These are phyloP conservation scores for Pipistrellus nathusii DNA, from an alignment of 2,797 vertebrate genomes.

Conservation along the genomic window DNA sequence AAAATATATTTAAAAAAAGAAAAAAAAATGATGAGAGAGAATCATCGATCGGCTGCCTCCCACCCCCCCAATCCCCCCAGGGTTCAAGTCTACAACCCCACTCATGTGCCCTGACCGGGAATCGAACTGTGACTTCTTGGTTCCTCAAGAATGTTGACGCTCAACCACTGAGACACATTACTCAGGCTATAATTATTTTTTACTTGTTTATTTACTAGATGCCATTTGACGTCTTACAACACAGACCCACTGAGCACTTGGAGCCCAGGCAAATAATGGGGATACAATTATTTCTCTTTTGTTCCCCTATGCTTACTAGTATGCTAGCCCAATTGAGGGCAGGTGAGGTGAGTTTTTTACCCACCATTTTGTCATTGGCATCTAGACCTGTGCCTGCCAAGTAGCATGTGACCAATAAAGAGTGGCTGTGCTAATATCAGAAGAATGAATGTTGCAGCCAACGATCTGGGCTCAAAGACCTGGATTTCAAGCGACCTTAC, in stretches of 20 bases:
- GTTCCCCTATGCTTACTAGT: neutral
- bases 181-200: neutral
- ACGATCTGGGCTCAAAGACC: neutral
- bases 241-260: neutral
- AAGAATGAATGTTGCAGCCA: neutral
- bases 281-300: neutral
- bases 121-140: neutral
- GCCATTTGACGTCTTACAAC: neutral
- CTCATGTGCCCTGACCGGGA: neutral
- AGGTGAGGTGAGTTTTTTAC: neutral
- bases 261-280: neutral
- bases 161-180: neutral
- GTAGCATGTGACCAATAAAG: neutral
- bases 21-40: neutral
- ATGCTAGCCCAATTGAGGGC: neutral
- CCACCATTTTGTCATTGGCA: neutral
- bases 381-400: neutral
- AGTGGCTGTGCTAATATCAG: neutral
- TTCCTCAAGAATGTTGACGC: neutral
- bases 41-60: neutral
- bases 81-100: neutral
- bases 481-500: constrained; percentile 36
- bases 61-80: neutral
- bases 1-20: too few species aligned
- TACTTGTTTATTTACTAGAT: neutral